Evolutionary conservation across 2,113 vertebrate species (phyloP), one percentile per base, ranked within the genome.

Genomic region (Sterrhoptilus dennistouni): DNA sequence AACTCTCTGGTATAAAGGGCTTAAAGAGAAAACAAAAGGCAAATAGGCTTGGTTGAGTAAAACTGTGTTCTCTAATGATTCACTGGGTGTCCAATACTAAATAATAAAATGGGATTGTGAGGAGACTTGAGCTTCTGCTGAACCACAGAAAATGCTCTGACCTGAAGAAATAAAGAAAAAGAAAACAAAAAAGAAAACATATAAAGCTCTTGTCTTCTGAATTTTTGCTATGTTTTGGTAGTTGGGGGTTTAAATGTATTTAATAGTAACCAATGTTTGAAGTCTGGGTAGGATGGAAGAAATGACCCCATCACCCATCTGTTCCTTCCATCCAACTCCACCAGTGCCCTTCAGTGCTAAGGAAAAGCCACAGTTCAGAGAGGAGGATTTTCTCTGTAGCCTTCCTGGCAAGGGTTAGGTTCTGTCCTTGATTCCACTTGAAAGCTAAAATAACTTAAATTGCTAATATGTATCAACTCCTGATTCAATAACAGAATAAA

Each of bases 11-110:
- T 88, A 29, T 50, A 85, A 88, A 13, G 36, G 81, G 27, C 54
- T 94, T 93, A 64, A 66, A 90, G 13, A 82, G 10, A 90, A 94
- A 93, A 79, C 49, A 93, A 82, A 44, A 93, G 44, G 36, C 57
- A 83, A 87, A 76, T 9, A 29, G 33, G 35, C 57, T 95, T 85
- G 83, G 21, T 69, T 76, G 66, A 45, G 24, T 89, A 85, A 93
- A 95, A 87, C 25, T 49, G 4, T 65, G 15, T 25, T 77, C 35
- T 64, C 29, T 60, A 44, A 45, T 3, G 3, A 83, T 76, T 69
- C 8, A 10, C 29, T 59, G 49, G 14, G 5, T 76, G 27, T n/a
- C 38, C 75, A 76, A 25, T 50, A 38, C 29, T 31, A 66, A 72
- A 84, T 22, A 60, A 71, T 57, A 69, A 85, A 87, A 83, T 44